phyloP scores from a whole-genome alignment of 2,113 vertebrate genomes.

The Poicephalus gulielmi region DNA sequence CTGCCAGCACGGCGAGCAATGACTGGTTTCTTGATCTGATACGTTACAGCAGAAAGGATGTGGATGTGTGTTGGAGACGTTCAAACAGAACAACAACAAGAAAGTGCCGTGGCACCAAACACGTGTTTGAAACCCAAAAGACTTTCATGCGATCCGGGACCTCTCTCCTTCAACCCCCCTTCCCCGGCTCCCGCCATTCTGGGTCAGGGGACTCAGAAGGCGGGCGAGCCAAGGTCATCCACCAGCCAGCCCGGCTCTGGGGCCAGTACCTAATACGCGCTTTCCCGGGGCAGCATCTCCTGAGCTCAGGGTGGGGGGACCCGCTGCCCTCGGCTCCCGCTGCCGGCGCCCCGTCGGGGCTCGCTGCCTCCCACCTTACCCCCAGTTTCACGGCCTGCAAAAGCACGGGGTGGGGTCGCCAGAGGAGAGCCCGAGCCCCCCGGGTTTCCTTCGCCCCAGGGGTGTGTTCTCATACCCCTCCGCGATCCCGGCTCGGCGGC shows the following conservation, averaged over 20 bases:
- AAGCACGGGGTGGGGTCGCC: too few relatives aligned
- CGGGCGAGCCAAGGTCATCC: not conserved
- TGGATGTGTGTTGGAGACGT: conserved; percentile 9
- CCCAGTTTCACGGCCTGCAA: not conserved
- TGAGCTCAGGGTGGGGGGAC: not conserved
- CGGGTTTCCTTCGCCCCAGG: not conserved
- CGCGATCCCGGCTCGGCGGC: not conserved
- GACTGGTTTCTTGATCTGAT: conserved; percentile 11
- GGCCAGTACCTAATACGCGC: not conserved
- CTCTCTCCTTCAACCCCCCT: not conserved
- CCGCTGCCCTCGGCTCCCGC: not conserved
- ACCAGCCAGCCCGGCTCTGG: not conserved
- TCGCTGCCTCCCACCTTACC: not conserved
- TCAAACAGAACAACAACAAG: not conserved
- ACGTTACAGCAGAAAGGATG: conserved; percentile 46
- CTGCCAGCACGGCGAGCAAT: not conserved
- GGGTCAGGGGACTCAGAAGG: not conserved
- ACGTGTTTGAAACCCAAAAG: conserved; percentile 15
- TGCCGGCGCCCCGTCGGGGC: not conserved
- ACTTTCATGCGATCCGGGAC: not conserved
- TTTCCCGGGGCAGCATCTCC: not conserved
- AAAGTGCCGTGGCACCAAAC: not conserved
- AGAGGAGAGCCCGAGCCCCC: not conserved
- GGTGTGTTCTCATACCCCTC: not conserved
- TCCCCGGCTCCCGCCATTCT: not conserved